Base-by-base conservation (phyloP, 2,113 vertebrate genomes). In the Ailurus styani region DNA sequence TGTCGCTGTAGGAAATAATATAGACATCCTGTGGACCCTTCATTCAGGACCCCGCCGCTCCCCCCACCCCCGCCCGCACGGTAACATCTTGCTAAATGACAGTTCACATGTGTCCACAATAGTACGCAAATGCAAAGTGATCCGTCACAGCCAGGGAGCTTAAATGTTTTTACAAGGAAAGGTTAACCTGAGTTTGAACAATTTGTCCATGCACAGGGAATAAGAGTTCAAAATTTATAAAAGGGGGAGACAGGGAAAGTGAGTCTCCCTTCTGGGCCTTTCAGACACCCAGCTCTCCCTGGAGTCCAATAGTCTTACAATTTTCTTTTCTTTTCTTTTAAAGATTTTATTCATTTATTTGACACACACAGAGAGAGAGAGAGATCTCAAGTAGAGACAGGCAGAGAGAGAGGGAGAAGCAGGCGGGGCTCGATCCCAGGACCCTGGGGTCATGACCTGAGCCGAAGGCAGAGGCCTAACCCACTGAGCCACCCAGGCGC, bases 11-110 rank as follows among this genome's bases (percentile, higher is more conserved):
- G 54, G 47, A 78, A 78, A 47, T 40, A 31, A 37, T 40, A 40
- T 5, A 73, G 21, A 47, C 5, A 21, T 7, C 7, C 12, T 12
- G 1, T 29, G 18, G n/a, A 9, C 4, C 34, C 42, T 17, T 72
- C n/a, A 21, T 31, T 34, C 20, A 4, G 4, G 4, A 40, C 21
- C 18, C 64, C 1, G 7, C 7, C 17, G 0, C 29, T 1, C n/a
- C 21, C 23, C 40, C 7, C 17, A 2, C 29, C 3, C n/a, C 21
- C 23, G 23, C 11, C 12, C 2, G 9, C n/a, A 0, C 31, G 27
- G 17, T 34, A 6, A 34, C 42, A 11, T 10, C 52, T 75, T 47
- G 29, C 31, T 42, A 50, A 73, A 54, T 23, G 18, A 31, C 1
- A 13, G 20, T 47, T 62, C 50, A 50, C 66, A 68, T n/a, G 20